Conservation (phyloP, 2,797 vertebrate genomes). For the Emys orbicularis region DNA sequence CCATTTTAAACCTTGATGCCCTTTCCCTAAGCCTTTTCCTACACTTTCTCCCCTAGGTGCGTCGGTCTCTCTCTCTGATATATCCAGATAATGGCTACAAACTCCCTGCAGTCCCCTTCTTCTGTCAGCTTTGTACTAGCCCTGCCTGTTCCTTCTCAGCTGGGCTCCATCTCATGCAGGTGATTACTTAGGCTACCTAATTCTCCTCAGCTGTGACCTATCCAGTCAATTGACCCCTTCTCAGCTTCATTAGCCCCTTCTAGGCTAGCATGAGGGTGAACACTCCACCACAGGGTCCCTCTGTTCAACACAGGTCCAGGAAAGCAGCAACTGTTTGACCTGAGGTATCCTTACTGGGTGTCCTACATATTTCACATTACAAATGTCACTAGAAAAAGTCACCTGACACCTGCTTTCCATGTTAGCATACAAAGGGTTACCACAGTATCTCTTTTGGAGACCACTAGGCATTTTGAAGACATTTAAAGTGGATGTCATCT, state of each 20-base stretch:
- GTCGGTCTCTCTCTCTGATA: neutral
- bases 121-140: neutral
- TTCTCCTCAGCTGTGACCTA: neutral
- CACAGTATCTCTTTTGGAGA: accelerated
- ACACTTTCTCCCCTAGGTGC: neutral
- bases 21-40: neutral
- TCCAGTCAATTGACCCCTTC: neutral
- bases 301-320: neutral
- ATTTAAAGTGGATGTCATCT: accelerated
- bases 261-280: neutral
- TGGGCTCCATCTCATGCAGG: neutral
- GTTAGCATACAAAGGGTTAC: neutral
- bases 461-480: accelerated
- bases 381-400: neutral
- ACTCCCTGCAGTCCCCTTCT: neutral
- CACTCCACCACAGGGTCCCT: neutral
- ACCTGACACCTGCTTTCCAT: neutral
- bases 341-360: too few species aligned
- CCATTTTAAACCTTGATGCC: neutral
- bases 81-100: neutral
- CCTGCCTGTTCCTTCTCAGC: neutral
- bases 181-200: neutral
- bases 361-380: neutral
- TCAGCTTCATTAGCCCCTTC: neutral
- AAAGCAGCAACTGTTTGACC: neutral